Evolutionary conservation across 2,888 invertebrate genomes (phyloP), one percentile per base, ranked within the genome.

Genomic region (Teinopalpus imperialis): DNA sequence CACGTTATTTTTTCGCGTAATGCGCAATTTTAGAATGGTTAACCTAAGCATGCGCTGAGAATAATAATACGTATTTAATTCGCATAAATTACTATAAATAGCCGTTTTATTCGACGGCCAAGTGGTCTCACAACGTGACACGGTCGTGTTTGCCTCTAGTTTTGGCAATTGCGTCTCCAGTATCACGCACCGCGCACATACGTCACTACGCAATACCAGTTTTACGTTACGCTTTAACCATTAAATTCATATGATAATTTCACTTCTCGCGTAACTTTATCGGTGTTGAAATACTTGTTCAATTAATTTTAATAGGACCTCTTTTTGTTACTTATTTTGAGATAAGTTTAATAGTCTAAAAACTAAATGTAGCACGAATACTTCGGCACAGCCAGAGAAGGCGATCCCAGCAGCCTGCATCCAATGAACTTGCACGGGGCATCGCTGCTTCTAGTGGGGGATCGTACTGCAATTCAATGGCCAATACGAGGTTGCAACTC

Each of bases 61-160:
- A 41, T 36, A 29, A 26, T 14, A 7, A 45, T 20, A 9, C 4
- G 35, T 35, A 13, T 35, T 29, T 7, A 23, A 13, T 30, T 9
- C 30, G 36, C 35, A 42, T 36, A 47, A 20, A 47, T 43, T 10
- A 30, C 13, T 26, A 41, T 30, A 41, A 47, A 47, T 47, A 20
- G 31, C 16, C 9, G 18, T 27, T 16, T 36, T 44, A 37, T 37
- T 23, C 31, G 30, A 12, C 18, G 35, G 30, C 7, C 35, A 9
- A 8, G 21, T 7, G n/a, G 18, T 8, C 6, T 1, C 10, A 16
- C 10, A 12, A 23, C 41, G 16, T 24, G 41, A 14, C 21, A 13
- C 8, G 13, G n/a, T 24, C 23, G 10, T 9, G 24, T 13, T 5
- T 10, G 21, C 18, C 13, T 9, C 26, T 5, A 14, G 13, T 45